Evolutionary conservation across 1,140 invertebrate genomes (phyloP), one percentile per base, ranked within the genome.

Genomic region (Zophobas morio): DNA sequence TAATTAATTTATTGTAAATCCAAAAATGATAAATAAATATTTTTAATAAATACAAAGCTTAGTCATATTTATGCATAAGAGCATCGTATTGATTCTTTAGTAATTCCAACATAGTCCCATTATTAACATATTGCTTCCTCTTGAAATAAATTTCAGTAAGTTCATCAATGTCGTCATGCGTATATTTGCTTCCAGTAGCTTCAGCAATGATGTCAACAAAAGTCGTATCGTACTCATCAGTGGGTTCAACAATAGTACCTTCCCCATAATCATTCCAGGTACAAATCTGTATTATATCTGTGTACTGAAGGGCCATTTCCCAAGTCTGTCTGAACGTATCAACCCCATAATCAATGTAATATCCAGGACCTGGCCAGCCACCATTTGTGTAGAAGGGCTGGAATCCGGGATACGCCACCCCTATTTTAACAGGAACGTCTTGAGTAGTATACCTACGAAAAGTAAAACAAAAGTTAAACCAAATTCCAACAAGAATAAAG

Each of bases 181-280:
- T 51, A 20, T 51, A 51, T 51, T 51, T 51, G 49, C 6, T 51
- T 20, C 49, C 49, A 2, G 49, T n/a, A n/a, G 6, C 20, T 2
- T 4, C 2, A 5, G 2, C 2, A 4, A 51, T 20, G 3, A 51
- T 51, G n/a, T 51, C 49, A 20, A 51, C 49, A 20, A 51, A 51
- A 5, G 6, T 5, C 2, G 4, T 51, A 51, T 20, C 49, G n/a
- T 6, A 51, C 0, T 51, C 49, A 0, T 6, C 4, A 2, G 49
- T 51, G 0, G 49, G 49, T 51, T 51, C 49, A 20, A 51, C n/a
- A 20, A 51, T 51, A 20, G 49, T 51, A 51, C 49, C 49, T 20
- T 51, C 49, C n/a, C 49, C 49, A 20, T 51, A 51, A 20, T 51
- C 49, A 20, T 51, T 51, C 49, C 49, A 51, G n/a, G 49, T 51